phyloP scores from a whole-genome alignment of 2,113 vertebrate species.

The Speoplatyrhinus poulsoni region DNA sequence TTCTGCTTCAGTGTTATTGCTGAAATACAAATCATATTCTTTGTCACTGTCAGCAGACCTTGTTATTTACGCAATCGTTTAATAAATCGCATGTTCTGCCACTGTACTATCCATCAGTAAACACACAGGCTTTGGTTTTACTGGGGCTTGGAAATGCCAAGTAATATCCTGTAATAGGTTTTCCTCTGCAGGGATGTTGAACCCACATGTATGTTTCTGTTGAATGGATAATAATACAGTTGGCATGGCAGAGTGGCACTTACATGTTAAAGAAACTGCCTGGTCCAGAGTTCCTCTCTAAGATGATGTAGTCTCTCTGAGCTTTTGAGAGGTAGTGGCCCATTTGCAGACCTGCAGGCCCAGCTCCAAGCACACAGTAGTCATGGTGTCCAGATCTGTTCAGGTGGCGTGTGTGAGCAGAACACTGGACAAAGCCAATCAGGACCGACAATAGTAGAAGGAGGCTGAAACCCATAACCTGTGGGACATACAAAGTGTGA shows the following conservation, averaged over 20 bases:
- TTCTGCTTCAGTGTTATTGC: too few species aligned
- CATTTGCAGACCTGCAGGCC: constrained; percentile 89
- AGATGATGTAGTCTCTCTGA: constrained; percentile 82
- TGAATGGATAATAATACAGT: too few species aligned
- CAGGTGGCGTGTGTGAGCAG: constrained; percentile 10
- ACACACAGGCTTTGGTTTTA: too few species aligned
- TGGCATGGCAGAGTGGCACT: constrained; percentile 31
- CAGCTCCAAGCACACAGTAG: constrained; percentile 92
- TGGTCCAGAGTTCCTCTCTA: constrained; percentile 83
- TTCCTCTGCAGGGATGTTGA: too few species aligned
- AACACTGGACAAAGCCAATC: constrained; percentile 39
- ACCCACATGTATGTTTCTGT: too few species aligned
- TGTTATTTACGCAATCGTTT: too few species aligned
- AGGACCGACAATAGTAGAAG: constrained; percentile 47
- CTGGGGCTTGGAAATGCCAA: too few species aligned
- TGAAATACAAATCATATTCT: too few species aligned
- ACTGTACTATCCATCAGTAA: too few species aligned
- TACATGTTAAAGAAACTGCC: constrained; percentile 91
- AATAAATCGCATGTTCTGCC: too few species aligned
- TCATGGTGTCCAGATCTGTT: constrained; percentile 69
- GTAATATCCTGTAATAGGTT: too few species aligned
- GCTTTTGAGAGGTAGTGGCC: constrained; percentile 87
- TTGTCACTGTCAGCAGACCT: too few species aligned
- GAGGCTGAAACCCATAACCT: constrained; percentile 68
- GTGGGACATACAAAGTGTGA: not conserved